Evolutionary conservation across 2,888 invertebrate genomes (phyloP).

Genomic region (Lordiphosa andalusiaca): DNA sequence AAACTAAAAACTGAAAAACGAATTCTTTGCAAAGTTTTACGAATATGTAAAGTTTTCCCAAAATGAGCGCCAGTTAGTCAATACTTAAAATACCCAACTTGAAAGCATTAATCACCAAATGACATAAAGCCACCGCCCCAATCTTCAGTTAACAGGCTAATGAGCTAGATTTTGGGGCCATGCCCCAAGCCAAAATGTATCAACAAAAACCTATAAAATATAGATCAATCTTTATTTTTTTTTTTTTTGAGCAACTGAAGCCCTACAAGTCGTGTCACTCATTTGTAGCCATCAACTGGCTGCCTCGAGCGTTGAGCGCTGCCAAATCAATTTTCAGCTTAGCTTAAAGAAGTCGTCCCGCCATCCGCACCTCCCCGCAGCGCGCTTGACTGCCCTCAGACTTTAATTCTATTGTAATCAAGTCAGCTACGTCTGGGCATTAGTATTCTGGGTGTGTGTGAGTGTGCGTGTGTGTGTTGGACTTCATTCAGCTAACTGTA

Average conservation of each 20-base stretch:
- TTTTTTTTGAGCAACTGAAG: slow-evolving; percentile 14
- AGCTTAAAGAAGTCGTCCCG: slow-evolving; percentile 18
- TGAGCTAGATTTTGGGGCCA: slow-evolving; percentile 36
- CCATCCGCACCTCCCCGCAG: too few relatives aligned
- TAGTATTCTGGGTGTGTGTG: slow-evolving; percentile 9
- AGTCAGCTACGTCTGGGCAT: slow-evolving; percentile 27
- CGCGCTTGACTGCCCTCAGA: slow-evolving; percentile 16
- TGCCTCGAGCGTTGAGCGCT: slow-evolving; percentile 25
- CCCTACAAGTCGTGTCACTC: slow-evolving; percentile 26
- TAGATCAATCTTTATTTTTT: slow-evolving; percentile 59
- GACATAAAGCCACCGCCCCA: slow-evolving; percentile 43
- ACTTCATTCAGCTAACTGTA: slow-evolving; percentile 77
- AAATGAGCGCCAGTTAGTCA: not conserved
- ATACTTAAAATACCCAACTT: not conserved
- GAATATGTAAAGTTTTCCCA: too few relatives aligned
- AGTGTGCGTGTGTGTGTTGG: slow-evolving; percentile 7
- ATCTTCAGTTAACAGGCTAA: slow-evolving; percentile 41
- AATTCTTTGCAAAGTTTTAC: too few relatives aligned
- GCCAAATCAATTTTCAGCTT: slow-evolving; percentile 47
- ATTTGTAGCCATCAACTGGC: slow-evolving; percentile 32
- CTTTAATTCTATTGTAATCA: slow-evolving; percentile 47
- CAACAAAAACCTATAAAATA: slow-evolving; percentile 48
- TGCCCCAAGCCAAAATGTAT: slow-evolving; percentile 32
- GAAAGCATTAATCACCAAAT: slow-evolving; percentile 13
- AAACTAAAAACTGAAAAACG: too few relatives aligned